These are phyloP conservation scores for Pyralis farinalis DNA, from an alignment of 2,888 invertebrate species.

Conservation along the genomic window DNA sequence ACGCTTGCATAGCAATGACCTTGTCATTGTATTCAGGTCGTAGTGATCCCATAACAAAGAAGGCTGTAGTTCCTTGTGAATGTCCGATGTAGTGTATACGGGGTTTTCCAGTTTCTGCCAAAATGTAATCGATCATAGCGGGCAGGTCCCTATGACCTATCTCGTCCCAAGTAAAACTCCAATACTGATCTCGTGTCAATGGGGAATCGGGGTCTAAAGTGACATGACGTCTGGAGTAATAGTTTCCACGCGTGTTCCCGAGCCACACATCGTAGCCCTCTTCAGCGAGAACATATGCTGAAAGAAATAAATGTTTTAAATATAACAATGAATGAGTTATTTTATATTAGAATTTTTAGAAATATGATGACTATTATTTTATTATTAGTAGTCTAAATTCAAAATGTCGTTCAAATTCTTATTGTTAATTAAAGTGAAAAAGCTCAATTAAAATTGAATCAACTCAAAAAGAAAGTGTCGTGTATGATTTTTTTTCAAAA, in stretches of 20 bases:
- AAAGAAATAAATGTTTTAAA: not conserved
- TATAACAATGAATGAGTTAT: too few relatives aligned
- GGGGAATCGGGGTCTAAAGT: conserved; percentile 52
- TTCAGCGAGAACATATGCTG: conserved; percentile 82
- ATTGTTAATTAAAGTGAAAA: too few relatives aligned
- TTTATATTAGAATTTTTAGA: too few relatives aligned
- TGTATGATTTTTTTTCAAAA: too few relatives aligned
- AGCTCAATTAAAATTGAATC: too few relatives aligned
- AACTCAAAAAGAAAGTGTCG: too few relatives aligned
- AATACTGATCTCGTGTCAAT: conserved; percentile 67
- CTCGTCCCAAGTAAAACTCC: conserved; percentile 91
- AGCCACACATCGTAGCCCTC: conserved; percentile 91
- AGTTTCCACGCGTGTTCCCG: conserved; percentile 89
- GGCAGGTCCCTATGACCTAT: conserved; percentile 90
- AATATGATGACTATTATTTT: too few relatives aligned
- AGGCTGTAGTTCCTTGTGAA: conserved; percentile 85
- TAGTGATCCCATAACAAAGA: conserved; percentile 84
- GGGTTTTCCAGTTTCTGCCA: conserved; percentile 75
- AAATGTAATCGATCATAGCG: conserved; percentile 87
- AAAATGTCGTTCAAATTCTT: too few relatives aligned
- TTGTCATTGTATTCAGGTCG: conserved; percentile 85
- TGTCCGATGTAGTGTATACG: conserved; percentile 90
- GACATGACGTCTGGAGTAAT: conserved; percentile 81
- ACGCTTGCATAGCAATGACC: conserved; percentile 61
- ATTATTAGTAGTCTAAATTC: too few relatives aligned